Percentiles rank a stretch among this genome's conserved stretches.
Evolutionary conservation across 92 coral and sea anemone species (phyloP).

Genomic region (Epizoanthus scotinus): DNA sequence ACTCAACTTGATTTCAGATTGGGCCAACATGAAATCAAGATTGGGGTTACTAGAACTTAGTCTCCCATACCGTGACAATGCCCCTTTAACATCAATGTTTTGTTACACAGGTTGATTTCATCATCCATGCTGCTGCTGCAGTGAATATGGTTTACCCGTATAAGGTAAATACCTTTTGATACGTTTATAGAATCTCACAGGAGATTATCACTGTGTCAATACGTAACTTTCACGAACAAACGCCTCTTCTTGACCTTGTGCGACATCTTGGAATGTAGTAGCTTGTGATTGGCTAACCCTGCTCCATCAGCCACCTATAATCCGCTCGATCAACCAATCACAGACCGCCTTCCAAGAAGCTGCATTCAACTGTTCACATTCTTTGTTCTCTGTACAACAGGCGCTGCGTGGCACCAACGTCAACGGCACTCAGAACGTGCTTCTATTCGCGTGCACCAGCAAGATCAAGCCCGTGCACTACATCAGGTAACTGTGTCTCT

Average conservation of each 20-base stretch:
- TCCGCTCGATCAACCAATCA: too few relatives aligned
- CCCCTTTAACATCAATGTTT: neutral
- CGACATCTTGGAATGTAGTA: too few relatives aligned
- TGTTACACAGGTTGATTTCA: conserved; percentile 68
- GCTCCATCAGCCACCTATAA: too few relatives aligned
- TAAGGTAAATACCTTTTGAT: conserved; percentile 46
- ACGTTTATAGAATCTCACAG: neutral
- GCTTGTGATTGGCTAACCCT: too few relatives aligned
- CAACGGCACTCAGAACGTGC: conserved; percentile 75
- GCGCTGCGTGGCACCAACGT: conserved; percentile 90
- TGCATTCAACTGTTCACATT: too few relatives aligned
- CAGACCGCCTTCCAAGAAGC: too few relatives aligned
- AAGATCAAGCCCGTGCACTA: conserved; percentile 83
- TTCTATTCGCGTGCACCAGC: conserved; percentile 81
- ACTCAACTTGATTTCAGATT: too few relatives aligned
- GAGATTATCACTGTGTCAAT: neutral
- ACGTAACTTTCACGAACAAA: too few relatives aligned
- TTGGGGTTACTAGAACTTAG: too few relatives aligned
- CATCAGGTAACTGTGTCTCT: conserved; percentile 60
- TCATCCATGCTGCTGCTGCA: conserved; percentile 86
- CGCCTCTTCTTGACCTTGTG: too few relatives aligned
- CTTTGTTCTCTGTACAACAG: conserved; percentile 32
- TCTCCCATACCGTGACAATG: too few relatives aligned
- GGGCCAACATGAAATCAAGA: too few relatives aligned
- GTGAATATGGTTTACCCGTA: conserved; percentile 92